These are phyloP conservation scores for Tetragnatha versicolor DNA, from an alignment of 1,140 invertebrate species.

Conservation along the genomic window DNA sequence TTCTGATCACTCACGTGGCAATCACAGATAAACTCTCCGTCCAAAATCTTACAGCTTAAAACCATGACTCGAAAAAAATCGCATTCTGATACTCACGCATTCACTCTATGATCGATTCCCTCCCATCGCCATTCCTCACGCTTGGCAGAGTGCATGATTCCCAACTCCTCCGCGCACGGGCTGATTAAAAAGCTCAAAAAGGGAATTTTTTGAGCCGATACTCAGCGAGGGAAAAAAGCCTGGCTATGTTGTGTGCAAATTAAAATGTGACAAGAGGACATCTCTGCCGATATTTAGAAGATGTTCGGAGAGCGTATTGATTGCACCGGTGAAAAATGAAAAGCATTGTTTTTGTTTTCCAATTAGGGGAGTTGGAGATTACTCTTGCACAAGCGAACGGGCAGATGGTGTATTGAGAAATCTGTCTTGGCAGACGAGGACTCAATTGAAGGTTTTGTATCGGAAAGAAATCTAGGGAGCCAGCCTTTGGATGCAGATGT, in stretches of 20 bases:
- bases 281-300: constrained; percentile 33
- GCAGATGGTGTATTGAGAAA: constrained; percentile 9
- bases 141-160: constrained; percentile 28
- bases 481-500: too few species aligned
- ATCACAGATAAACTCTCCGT: too few species aligned
- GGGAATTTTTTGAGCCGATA: constrained; percentile 16
- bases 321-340: constrained; percentile 30
- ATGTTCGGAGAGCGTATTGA: constrained; percentile 33
- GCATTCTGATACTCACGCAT: too few species aligned
- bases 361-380: constrained; percentile 21
- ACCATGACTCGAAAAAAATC: too few species aligned
- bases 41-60: too few species aligned
- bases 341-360: constrained; percentile 14
- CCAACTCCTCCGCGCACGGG: constrained; percentile 14
- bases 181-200: constrained; percentile 44
- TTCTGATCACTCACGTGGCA: too few species aligned
- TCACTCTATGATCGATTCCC: too few species aligned
- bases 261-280: constrained; percentile 39
- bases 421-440: too few species aligned
- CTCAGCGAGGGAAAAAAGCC: not conserved
- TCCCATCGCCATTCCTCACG: constrained; percentile 29
- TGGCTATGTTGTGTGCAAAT: constrained; percentile 36
- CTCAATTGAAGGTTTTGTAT: too few species aligned
- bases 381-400: constrained; percentile 5
- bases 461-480: too few species aligned